Conservation (phyloP, 2,797 vertebrate species). For the Oreochromis grahami region DNA sequence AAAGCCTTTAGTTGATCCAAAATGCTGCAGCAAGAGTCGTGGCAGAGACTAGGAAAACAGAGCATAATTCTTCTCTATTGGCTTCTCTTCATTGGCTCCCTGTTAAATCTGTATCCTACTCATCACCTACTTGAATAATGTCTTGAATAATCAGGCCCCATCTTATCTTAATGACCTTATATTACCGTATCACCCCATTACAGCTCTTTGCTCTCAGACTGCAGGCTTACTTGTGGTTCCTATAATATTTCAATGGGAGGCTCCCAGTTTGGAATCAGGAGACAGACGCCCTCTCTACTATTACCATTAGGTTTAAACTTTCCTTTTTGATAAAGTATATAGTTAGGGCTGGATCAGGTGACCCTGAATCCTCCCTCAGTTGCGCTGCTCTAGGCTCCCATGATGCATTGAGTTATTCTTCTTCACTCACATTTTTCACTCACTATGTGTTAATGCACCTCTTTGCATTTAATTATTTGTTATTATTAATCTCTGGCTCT, state of each 20-base stretch:
- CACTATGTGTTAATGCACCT: background rate
- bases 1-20: background rate
- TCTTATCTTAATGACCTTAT: background rate
- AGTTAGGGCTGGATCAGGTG: background rate
- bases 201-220: background rate
- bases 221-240: too few relatives aligned
- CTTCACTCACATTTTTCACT: background rate
- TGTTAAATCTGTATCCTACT: background rate
- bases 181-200: background rate
- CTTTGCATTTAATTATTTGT: background rate
- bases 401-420: background rate
- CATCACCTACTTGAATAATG: background rate
- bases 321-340: background rate
- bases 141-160: background rate
- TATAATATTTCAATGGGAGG: background rate
- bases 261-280: background rate
- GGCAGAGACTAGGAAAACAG: background rate
- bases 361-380: too few relatives aligned
- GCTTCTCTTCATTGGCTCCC: background rate
- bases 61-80: background rate
- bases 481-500: background rate
- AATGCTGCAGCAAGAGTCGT: background rate
- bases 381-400: background rate
- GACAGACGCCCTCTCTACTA: background rate
- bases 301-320: background rate